Evolutionary conservation across 2,113 vertebrate genomes (phyloP), one percentile per base, ranked within the genome.

Genomic region (Archocentrus centrarchus): DNA sequence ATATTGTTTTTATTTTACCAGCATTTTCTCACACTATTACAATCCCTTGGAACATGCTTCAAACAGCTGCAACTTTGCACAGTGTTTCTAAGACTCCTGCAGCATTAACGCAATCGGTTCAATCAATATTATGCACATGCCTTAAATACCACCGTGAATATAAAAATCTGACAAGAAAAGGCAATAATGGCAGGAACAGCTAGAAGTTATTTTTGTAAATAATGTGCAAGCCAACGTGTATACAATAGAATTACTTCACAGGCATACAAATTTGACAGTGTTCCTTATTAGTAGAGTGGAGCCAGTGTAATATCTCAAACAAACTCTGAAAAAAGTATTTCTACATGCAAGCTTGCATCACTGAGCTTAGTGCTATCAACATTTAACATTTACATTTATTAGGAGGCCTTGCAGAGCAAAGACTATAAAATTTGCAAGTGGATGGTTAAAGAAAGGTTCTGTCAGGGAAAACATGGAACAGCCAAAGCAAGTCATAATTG

Each of bases 81-180:
- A 53, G 27, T 63, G 62, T 64, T 83, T 53, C 35, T 64, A 66
- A 79, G 80, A 75, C 79, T 30, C 53, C 76, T 81, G 75, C 60
- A 80, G 80, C 61, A 44, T 59, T 22, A 88, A 78, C 44, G 41
- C 64, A 85, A 76, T 84, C 85, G 66, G 63, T 59, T 70, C 35
- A 61, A 81, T 90, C 68, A 60, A 79, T 87, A 39, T 41, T 47
- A 75, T 30, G 10, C 11, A 78, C 11, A 18, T 5, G n/a, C 57
- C 22, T 50, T 35, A 88, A 86, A 90, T 80, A 61, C 83, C 82
- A 79, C 24, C 20, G 53, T 7, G 11, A 61, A 47, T 27, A 61
- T 53, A 13, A 73, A 75, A 75, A 59, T 80, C 24, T 83, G 17
- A 35, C 18, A 35, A 55, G 55, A 50, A 17, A 73, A 55, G 27